A percentile compares a stretch with the other conserved stretches of the same genome.
These are phyloP conservation scores for Synchiropus splendidus DNA, from an alignment of 2,113 vertebrate species.

Conservation along the genomic window DNA sequence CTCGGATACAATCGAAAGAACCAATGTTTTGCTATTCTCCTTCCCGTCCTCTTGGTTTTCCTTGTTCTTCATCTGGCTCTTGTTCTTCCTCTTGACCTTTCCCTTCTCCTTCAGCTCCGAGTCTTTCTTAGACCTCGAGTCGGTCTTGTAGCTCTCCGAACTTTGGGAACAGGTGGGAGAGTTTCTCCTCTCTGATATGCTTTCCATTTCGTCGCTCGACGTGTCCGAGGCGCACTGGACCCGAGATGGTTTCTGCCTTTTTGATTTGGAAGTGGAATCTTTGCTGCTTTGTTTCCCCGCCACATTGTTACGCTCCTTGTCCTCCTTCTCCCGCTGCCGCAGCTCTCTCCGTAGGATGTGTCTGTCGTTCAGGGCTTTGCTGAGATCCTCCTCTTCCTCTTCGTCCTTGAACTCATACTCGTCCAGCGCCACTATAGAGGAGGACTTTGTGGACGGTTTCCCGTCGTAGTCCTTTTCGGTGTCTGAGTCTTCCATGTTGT, in stretches of 20 bases:
- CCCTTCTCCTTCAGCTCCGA: constrained; percentile 88
- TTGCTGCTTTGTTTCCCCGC: constrained; percentile 81
- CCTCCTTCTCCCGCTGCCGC: constrained; percentile 78
- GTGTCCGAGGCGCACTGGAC: constrained; percentile 88
- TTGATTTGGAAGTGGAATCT: constrained; percentile 74
- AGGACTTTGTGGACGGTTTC: constrained; percentile 76
- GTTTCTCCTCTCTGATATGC: constrained; percentile 75
- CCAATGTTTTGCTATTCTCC: constrained; percentile 83
- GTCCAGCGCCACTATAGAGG: constrained; percentile 76
- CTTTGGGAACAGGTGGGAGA: constrained; percentile 74
- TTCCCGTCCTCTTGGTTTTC: constrained; percentile 93
- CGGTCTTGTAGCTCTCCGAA: constrained; percentile 73
- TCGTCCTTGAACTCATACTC: constrained; percentile 98
- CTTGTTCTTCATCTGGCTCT: constrained; percentile 96
- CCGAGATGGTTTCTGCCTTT: constrained; percentile 80
- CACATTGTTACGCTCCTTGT: constrained; percentile 75
- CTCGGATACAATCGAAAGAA: constrained; percentile 72
- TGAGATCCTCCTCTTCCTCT: constrained; percentile 77
- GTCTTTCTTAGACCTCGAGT: constrained; percentile 79
- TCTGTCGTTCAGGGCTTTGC: constrained; percentile 82
- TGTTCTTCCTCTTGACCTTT: constrained; percentile 90
- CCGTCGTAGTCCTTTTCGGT: constrained; percentile 83
- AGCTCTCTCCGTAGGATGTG: constrained; percentile 84
- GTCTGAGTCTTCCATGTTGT: constrained; percentile 87
- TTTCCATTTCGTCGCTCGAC: constrained; percentile 78